Percentiles rank a stretch among this genome's conserved stretches.
These are phyloP conservation scores for Pegoplata infirma DNA, from an alignment of 2,888 invertebrate species.

Conservation along the genomic window DNA sequence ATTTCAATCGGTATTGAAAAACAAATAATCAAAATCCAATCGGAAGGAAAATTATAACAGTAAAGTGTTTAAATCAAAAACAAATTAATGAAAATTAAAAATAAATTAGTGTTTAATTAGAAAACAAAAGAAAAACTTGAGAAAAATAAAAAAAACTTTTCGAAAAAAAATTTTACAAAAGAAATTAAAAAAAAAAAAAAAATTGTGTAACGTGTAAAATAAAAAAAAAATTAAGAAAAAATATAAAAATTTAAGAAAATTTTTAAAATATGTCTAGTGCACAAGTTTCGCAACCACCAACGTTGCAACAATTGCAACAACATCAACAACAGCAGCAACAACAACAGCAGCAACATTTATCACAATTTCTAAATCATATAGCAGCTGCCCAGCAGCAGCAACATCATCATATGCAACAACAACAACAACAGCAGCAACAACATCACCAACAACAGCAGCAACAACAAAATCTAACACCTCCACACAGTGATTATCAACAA, in stretches of 20 bases:
- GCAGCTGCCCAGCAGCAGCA: constrained; percentile 70
- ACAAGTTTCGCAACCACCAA: constrained; percentile 75
- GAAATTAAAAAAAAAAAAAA: too few relatives aligned
- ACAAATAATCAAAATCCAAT: constrained; percentile 6
- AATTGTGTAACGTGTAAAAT: too few relatives aligned
- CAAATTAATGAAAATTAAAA: constrained; percentile 28
- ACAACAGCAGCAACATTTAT: constrained; percentile 72
- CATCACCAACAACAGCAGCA: constrained; percentile 66
- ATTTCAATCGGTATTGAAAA: background rate
- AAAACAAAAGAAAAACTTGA: constrained; percentile 18
- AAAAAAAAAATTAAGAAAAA: too few relatives aligned
- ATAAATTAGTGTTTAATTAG: constrained; percentile 15
- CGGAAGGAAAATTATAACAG: constrained; percentile 10
- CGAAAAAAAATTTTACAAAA: too few relatives aligned
- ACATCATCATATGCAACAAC: constrained; percentile 59
- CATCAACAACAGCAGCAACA: constrained; percentile 65
- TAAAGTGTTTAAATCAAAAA: constrained; percentile 18
- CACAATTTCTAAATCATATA: constrained; percentile 75
- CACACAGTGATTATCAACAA: constrained; percentile 71
- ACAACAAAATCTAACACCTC: constrained; percentile 62
- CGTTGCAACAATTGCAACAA: constrained; percentile 66
- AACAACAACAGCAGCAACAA: constrained; percentile 65
- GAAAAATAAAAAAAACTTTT: constrained; percentile 14
- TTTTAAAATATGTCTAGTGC: constrained; percentile 76
- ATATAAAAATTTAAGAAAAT: constrained; percentile 13